Percentiles rank a stretch among this genome's conserved stretches.
These are phyloP conservation scores for Platysteira castanea DNA, from an alignment of 2,113 vertebrate genomes.

Conservation along the genomic window DNA sequence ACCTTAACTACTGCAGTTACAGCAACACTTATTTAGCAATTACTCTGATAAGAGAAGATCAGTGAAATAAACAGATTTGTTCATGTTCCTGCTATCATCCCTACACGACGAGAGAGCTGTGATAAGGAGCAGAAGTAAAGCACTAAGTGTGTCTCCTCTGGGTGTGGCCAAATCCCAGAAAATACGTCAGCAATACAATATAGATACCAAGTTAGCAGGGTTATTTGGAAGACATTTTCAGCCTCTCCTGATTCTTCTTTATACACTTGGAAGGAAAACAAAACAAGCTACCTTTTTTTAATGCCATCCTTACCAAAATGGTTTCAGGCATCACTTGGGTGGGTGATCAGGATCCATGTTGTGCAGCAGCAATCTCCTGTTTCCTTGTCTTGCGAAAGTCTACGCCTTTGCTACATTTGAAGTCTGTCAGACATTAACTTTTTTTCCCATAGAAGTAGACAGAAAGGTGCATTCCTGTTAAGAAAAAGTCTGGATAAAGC, in stretches of 20 bases:
- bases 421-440: neutral
- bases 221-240: neutral
- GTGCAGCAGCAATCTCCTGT: neutral
- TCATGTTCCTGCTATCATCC: neutral
- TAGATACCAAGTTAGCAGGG: neutral
- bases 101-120: neutral
- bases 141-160: neutral
- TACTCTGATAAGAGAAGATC: neutral
- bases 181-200: neutral
- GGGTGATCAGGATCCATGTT: neutral
- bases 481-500: neutral
- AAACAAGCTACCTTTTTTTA: accelerated
- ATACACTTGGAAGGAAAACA: neutral
- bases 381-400: neutral
- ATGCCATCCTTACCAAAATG: neutral
- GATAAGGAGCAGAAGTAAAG: neutral
- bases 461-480: neutral
- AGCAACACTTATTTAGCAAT: neutral
- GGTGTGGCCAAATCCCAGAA: neutral
- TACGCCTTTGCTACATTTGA: neutral
- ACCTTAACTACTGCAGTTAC: neutral
- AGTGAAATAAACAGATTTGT: neutral
- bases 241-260: neutral
- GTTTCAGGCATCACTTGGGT: neutral
- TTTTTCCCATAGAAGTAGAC: neutral